phyloP scores from a whole-genome alignment of 2,888 invertebrate genomes.

The Microplitis deprimator region DNA sequence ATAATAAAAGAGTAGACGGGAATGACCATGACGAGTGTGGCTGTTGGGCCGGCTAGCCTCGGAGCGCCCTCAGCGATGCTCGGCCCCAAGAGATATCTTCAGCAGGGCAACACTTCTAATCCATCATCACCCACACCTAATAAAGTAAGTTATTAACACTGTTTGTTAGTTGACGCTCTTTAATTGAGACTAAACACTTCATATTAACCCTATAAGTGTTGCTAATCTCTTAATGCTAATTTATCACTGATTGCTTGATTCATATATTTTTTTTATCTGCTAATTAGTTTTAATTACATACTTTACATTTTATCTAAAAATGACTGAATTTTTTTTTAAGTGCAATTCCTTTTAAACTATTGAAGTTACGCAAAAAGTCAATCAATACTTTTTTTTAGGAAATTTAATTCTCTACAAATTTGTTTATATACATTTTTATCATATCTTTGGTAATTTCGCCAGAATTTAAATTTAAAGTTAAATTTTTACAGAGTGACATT shows the following conservation, averaged over 20 bases:
- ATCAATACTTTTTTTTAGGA: too few species aligned
- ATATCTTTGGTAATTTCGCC: too few species aligned
- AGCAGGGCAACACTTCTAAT: conserved; percentile 60
- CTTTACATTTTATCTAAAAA: too few species aligned
- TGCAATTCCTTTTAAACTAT: too few species aligned
- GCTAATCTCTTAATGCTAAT: background rate
- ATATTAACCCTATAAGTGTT: background rate
- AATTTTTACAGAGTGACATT: too few species aligned
- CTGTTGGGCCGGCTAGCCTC: conserved; percentile 70
- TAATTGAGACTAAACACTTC: background rate
- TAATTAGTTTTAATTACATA: too few species aligned
- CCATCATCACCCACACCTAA: conserved; percentile 60
- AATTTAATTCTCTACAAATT: too few species aligned
- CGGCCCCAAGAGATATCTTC: conserved; percentile 66
- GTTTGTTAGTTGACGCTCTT: background rate
- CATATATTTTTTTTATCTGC: too few species aligned
- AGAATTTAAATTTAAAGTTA: too few species aligned
- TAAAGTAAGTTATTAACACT: conserved; percentile 57
- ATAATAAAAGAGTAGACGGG: conserved; percentile 63
- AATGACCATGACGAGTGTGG: conserved; percentile 71
- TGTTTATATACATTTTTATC: too few species aligned
- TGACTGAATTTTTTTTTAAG: too few species aligned
- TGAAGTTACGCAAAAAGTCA: too few species aligned
- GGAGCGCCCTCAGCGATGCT: conserved; percentile 65
- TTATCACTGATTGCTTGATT: background rate